Evolutionary conservation across 2,888 invertebrate species (phyloP).

Genomic region (Drosophila dives): DNA sequence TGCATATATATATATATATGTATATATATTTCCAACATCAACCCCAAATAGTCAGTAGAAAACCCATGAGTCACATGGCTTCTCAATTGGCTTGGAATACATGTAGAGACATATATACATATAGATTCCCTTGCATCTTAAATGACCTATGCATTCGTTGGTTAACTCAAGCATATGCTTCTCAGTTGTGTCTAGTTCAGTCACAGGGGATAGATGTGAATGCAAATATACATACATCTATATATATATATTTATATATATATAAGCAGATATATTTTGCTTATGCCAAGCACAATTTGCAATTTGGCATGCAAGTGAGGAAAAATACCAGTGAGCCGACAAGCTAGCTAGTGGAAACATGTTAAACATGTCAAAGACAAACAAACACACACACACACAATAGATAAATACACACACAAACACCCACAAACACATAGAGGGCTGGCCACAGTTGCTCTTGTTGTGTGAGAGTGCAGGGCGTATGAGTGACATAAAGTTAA

Average conservation of each 20-base stretch:
- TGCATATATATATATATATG: not conserved
- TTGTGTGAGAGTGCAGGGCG: slow-evolving; percentile 40
- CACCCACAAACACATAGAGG: not conserved
- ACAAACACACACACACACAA: slow-evolving; percentile 9
- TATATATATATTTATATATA: not conserved
- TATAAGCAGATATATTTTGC: not conserved
- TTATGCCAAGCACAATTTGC: slow-evolving; percentile 26
- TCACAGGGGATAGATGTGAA: not conserved
- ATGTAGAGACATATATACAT: not conserved
- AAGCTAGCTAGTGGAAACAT: slow-evolving; percentile 45
- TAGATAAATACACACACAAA: slow-evolving; percentile 20
- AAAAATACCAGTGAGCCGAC: slow-evolving; percentile 15
- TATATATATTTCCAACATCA: not conserved
- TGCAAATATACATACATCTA: not conserved
- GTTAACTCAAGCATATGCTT: slow-evolving; percentile 2
- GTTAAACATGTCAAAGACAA: slow-evolving; percentile 59
- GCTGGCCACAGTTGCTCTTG: slow-evolving; percentile 20
- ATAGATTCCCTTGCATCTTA: slow-evolving; percentile 1
- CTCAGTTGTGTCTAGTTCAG: slow-evolving; percentile 3
- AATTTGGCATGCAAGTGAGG: slow-evolving; percentile 33
- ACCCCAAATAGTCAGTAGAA: not conserved
- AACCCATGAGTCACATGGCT: not conserved
- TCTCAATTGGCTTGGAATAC: not conserved
- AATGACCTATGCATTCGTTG: slow-evolving; percentile 4
- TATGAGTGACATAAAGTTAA: slow-evolving; percentile 69